Conservation (phyloP, 2,113 vertebrate genomes). For the Corvus moneduloides region DNA sequence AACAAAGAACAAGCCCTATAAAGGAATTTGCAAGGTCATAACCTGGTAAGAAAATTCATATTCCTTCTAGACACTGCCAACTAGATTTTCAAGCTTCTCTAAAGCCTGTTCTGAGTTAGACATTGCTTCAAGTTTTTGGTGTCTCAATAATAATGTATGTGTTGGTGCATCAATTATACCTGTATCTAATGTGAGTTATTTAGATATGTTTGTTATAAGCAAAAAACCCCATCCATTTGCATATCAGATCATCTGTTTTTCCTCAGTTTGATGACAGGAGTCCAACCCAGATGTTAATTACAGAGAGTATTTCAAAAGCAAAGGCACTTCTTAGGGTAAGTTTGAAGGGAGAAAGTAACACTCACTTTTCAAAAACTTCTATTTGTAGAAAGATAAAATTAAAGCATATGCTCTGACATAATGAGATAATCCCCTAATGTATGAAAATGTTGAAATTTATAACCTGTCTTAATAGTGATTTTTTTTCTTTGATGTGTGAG, state of each 20-base stretch:
- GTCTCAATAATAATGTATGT: fast-evolving
- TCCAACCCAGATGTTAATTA: background rate
- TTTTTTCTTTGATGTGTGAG: background rate
- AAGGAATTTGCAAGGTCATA: slow-evolving; percentile 42
- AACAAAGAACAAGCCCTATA: slow-evolving; percentile 12
- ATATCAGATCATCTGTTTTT: slow-evolving; percentile 5
- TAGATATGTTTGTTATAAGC: background rate
- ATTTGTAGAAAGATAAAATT: background rate
- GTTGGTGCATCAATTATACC: background rate
- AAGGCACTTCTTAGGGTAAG: background rate
- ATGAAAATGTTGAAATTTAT: background rate
- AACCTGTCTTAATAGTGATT: background rate
- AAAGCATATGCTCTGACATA: background rate
- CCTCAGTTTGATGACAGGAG: background rate
- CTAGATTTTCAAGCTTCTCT: slow-evolving; percentile 1
- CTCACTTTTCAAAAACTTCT: background rate
- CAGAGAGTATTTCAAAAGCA: background rate
- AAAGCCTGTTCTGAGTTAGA: background rate
- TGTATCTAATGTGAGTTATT: background rate
- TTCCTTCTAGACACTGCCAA: background rate
- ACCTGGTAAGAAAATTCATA: background rate
- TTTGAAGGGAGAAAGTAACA: background rate
- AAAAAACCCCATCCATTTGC: background rate
- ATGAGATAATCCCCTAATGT: background rate
- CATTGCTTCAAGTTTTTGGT: background rate